Base-by-base conservation (phyloP, 2,113 vertebrate species). In the Seriola rivoliana region DNA sequence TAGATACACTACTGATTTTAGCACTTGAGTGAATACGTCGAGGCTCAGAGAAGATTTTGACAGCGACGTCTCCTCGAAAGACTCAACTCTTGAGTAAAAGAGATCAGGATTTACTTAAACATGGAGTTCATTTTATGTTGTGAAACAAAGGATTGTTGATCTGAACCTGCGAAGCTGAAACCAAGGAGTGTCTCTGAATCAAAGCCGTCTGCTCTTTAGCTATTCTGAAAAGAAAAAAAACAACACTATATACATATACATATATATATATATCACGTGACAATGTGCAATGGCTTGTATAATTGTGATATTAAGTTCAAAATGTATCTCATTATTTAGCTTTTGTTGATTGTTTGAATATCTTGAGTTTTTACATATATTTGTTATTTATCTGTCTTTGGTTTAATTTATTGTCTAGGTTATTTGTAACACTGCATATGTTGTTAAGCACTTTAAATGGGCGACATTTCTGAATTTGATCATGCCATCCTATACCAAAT, bases 241-340 rank as follows among this genome's bases (percentile, higher is more conserved):
- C 71, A 66, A 81, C 78, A 86, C 82, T 85, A 87, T 85, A 89
- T 84, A 90, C 71, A 86, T 80, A 88, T 63, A 85, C 12, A 85
- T 48, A 83, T 77, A 89, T 78, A 81, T 93, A 91, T 90, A 88
- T 89, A 86, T 94, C 90, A 95, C 85, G 96, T 97, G 97, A 97
- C 96, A 80, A 97, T 94, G 97, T 98, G 98, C 97, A 98, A 98
- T 98, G 96, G 95, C 94, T 95, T 95, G 96, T 96, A 92, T 91
- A 94, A 80, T 95, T 96, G 96, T 97, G 96, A 95, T 82, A 78
- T 93, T 96, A 92, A 95, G 87, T 95, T 95, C 88, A 80, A 84
- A 94, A 75, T 92, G 81, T 92, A 93, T 93, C 90, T 93, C 92
- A 93, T 94, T 69, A 79, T 93, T 92, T 88, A 93, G 93, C 81